Evolutionary conservation across 2,888 invertebrate genomes (phyloP).

Genomic region (Oscheius myriophilus): DNA sequence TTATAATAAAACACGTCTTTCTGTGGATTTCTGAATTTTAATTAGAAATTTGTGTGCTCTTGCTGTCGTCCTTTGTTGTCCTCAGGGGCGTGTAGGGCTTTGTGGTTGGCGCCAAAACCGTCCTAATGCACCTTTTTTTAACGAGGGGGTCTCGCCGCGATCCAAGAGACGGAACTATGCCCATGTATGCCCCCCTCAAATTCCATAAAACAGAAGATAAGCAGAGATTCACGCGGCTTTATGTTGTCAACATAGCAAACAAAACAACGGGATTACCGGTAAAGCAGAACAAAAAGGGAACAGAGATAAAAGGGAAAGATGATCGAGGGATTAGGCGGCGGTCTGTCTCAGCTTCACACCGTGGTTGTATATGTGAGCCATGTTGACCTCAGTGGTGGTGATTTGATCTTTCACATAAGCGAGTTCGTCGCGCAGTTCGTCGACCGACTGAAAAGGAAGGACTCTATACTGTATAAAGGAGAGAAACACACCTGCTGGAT

Average conservation of each 20-base stretch:
- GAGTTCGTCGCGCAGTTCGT: conserved; percentile 87
- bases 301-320: background rate
- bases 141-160: no score
- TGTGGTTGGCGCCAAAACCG: no score
- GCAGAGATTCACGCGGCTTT: background rate
- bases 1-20: no score
- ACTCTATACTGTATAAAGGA: background rate
- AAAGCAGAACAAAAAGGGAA: conserved; percentile 14
- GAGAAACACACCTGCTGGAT: conserved; percentile 10
- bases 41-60: no score
- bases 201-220: no score
- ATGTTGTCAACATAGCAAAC: conserved; percentile 7
- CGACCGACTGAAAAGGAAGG: conserved; percentile 28
- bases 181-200: no score
- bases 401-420: conserved; percentile 95
- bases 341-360: conserved; percentile 80
- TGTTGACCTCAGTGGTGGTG: conserved; percentile 91
- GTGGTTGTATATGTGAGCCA: conserved; percentile 98
- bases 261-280: conserved; percentile 23
- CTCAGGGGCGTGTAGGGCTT: no score
- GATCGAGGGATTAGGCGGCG: conserved; percentile 9
- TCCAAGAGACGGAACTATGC: no score
- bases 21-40: no score
- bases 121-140: no score
- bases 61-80: no score